Percentiles rank a stretch among this genome's conserved stretches.
phyloP scores from a whole-genome alignment of 2,888 invertebrate species.

The Caradrina clavipalpis region DNA sequence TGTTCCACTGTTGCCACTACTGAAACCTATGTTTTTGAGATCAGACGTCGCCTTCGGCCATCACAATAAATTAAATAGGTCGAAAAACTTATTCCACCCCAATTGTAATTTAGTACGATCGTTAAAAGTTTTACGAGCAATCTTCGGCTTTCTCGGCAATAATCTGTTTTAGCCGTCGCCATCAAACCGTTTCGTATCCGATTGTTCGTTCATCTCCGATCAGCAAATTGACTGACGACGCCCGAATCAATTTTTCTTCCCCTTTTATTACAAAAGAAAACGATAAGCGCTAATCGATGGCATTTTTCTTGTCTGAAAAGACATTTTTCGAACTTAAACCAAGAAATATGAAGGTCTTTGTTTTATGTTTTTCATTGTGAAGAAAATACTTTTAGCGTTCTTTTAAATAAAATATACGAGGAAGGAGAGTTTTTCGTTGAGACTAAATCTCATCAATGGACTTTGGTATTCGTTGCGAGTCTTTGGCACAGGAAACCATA shows the following conservation, averaged over 20 bases:
- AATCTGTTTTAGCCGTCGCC: conserved; percentile 79
- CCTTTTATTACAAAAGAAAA: conserved; percentile 66
- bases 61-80: conserved; percentile 80
- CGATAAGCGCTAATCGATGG: conserved; percentile 67
- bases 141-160: conserved; percentile 79
- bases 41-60: conserved; percentile 65
- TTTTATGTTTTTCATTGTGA: conserved; percentile 48
- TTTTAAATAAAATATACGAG: conserved; percentile 38
- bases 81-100: conserved; percentile 78
- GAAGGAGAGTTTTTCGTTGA: conserved; percentile 11
- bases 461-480: conserved; percentile 25
- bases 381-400: conserved; percentile 41
- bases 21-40: conserved; percentile 70
- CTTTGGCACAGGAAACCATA: conserved; percentile 42
- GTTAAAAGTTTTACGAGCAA: conserved; percentile 85
- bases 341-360: conserved; percentile 59
- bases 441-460: conserved; percentile 47
- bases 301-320: conserved; percentile 61
- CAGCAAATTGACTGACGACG: conserved; percentile 74
- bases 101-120: conserved; percentile 82
- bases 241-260: conserved; percentile 71
- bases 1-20: conserved; percentile 57
- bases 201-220: conserved; percentile 72
- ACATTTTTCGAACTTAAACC: conserved; percentile 52
- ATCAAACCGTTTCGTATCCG: conserved; percentile 72